A percentile compares a stretch with the other conserved stretches of the same genome.
Evolutionary conservation across 92 coral and sea anemone genomes (phyloP).

Genomic region (Pocillopora grandis): DNA sequence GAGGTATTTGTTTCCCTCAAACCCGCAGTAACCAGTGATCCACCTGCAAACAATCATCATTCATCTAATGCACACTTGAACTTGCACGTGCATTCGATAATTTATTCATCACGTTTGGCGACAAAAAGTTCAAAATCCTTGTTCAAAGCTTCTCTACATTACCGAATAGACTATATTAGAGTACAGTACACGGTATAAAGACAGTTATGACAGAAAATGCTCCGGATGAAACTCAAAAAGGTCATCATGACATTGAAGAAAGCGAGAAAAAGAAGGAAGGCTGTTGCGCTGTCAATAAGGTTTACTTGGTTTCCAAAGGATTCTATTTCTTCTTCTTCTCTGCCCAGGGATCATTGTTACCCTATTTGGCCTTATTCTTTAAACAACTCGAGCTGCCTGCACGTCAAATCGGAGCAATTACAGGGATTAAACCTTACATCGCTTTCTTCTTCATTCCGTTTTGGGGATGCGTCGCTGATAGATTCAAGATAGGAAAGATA

Average conservation of each 20-base stretch:
- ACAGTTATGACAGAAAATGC: slow-evolving; percentile 5
- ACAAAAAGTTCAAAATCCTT: neutral
- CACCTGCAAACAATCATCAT: slow-evolving; percentile 13
- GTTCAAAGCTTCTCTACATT: neutral
- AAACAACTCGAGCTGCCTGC: slow-evolving; percentile 88
- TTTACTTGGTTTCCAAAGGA: slow-evolving; percentile 74
- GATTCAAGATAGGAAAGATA: slow-evolving; percentile 71
- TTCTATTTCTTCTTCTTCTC: slow-evolving; percentile 83
- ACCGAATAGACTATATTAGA: neutral
- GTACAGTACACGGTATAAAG: neutral
- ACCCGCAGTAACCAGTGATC: slow-evolving; percentile 39
- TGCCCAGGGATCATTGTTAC: slow-evolving; percentile 87
- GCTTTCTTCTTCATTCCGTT: slow-evolving; percentile 88
- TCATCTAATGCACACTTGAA: slow-evolving; percentile 31
- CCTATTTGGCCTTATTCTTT: slow-evolving; percentile 76
- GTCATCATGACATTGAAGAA: neutral
- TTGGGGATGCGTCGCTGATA: slow-evolving; percentile 87
- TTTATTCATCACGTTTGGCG: slow-evolving; percentile 2
- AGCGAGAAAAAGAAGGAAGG: neutral
- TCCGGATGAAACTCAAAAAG: neutral
- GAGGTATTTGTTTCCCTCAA: neutral
- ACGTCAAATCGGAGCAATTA: slow-evolving; percentile 77
- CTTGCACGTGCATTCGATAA: slow-evolving; percentile 24
- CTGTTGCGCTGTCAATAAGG: slow-evolving; percentile 59
- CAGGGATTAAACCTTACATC: slow-evolving; percentile 87